A percentile compares a stretch with the other conserved stretches of the same genome.
These are phyloP conservation scores for Fukomys damarensis DNA, from an alignment of 2,113 vertebrate species.

Conservation along the genomic window DNA sequence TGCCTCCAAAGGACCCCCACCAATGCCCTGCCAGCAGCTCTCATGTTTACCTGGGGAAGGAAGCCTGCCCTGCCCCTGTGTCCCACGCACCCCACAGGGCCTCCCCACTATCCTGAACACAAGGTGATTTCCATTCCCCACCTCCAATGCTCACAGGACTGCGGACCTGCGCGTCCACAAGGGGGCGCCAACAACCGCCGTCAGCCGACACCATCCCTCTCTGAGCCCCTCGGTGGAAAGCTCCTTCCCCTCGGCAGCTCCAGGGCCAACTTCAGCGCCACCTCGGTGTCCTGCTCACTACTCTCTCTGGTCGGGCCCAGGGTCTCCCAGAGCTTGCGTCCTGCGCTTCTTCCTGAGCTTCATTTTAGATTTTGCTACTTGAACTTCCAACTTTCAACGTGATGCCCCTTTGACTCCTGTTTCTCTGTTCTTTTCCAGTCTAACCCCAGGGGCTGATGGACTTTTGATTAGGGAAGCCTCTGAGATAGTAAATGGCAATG, in stretches of 20 bases:
- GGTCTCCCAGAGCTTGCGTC: rapidly evolving
- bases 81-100: background rate
- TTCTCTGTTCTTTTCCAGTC: background rate
- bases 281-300: no score
- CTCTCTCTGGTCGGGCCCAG: background rate
- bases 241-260: rapidly evolving
- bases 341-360: background rate
- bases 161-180: background rate
- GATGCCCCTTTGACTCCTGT: background rate
- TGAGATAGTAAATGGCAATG: background rate
- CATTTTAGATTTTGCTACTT: background rate
- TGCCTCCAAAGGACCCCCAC: background rate
- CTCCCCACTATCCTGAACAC: background rate
- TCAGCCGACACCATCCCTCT: rapidly evolving
- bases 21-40: background rate
- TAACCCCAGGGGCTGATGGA: no score
- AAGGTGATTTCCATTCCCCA: background rate
- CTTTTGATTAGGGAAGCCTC: background rate
- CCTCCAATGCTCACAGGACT: background rate
- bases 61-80: background rate
- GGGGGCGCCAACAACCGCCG: background rate
- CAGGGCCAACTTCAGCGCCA: background rate
- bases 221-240: rapidly evolving
- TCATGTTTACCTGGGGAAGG: background rate
- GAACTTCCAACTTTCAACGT: background rate